Evolutionary conservation across 2,888 invertebrate species (phyloP), one percentile per base, ranked within the genome.

Genomic region (Apamea sordens): DNA sequence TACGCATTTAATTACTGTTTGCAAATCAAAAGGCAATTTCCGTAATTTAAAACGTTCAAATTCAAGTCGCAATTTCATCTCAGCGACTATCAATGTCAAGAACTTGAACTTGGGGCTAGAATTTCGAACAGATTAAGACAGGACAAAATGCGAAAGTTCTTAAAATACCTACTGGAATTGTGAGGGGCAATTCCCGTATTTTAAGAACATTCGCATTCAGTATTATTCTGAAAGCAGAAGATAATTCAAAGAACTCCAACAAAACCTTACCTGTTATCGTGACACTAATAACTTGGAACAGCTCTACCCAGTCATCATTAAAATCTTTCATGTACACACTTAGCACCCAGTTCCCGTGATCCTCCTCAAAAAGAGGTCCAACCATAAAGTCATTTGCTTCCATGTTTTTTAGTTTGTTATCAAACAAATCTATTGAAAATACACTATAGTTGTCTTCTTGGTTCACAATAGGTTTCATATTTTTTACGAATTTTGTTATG

Each of bases 321-420:
- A 88, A 76, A 77, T 92, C 92, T 61, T 88, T 90, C 4, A 89
- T 92, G 77, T 92, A 95, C 0, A 92, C 83, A 71, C 95, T 95
- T 0, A 96, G 77, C 61, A 95, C 92, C 96, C 96, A 97, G 79
- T 97, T 97, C 0, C 96, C 96, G 73, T 95, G 92, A 63, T 96
- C 94, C 0, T 93, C 92, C 6, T 90, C 89, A 8, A 50, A 36
- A 13, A 96, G 63, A 1, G 96, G 96, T 3, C 96, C 96, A 3
- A 96, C 90, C 73, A 93, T 86, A 80, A 95, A 93, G 8, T 96
- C 94, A 78, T 94, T 92, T 0, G 77, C 73, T 36, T 87, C 86
- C 88, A 95, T 88, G 5, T 74, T 77, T 15, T 79, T 86, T 36
- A 92, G 88, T 4, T 83, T 72, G 24, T 90, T 79, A 0, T 32